A percentile compares a stretch with the other conserved stretches of the same genome.
phyloP scores from a whole-genome alignment of 2,113 vertebrate species.

The Leptodactylus fuscus region DNA sequence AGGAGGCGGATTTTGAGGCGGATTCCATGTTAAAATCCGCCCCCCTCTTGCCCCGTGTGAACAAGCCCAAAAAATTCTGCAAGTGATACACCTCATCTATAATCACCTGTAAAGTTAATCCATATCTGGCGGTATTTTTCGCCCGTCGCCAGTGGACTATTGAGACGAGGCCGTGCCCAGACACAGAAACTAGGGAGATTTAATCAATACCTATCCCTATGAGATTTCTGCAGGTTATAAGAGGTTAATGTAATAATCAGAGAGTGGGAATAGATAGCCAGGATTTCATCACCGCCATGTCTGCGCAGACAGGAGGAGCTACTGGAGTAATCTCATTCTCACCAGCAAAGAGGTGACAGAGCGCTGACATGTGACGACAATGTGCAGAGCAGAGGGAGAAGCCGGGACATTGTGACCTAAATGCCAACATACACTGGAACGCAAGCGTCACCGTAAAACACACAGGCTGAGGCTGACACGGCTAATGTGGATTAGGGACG shows the following conservation, averaged over 20 bases:
- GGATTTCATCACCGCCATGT: background rate
- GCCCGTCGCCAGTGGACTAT: background rate
- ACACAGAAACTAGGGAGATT: background rate
- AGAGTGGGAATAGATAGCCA: background rate
- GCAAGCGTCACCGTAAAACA: background rate
- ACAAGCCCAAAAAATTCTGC: no score
- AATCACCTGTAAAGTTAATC: no score
- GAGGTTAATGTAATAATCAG: constrained; percentile 10
- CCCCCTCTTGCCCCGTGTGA: no score
- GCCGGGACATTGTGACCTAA: background rate
- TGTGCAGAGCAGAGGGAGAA: background rate
- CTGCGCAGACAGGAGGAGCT: background rate
- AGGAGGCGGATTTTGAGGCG: no score
- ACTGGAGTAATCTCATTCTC: constrained; percentile 1
- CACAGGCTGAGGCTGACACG: background rate
- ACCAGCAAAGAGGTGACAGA: background rate
- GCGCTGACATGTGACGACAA: background rate
- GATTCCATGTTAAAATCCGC: no score
- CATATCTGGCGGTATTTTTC: no score
- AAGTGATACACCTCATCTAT: no score
- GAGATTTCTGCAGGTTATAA: background rate
- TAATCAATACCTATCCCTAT: background rate
- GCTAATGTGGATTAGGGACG: background rate
- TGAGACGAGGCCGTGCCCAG: no score
- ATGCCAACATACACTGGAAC: background rate